phyloP scores from a whole-genome alignment of 2,888 invertebrate species.

The Crepidodera aurea region DNA sequence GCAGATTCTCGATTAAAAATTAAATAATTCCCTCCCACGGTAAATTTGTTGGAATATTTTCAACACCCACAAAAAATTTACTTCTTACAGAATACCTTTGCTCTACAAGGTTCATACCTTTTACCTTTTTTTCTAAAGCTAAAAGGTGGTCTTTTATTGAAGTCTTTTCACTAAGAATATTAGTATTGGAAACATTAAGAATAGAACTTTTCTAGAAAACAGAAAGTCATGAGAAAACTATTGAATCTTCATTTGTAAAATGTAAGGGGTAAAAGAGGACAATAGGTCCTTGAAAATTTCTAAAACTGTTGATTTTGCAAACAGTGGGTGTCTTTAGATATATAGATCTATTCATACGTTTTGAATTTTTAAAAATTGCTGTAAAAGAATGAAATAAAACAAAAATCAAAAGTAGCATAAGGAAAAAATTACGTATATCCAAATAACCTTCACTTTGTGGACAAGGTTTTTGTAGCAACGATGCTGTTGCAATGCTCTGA shows the following conservation, averaged over 20 bases:
- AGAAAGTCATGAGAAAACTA: background rate
- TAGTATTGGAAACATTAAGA: background rate
- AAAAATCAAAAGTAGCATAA: background rate
- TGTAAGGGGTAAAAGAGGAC: background rate
- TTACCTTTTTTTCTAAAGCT: background rate
- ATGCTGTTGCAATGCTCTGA: slow-evolving; percentile 38
- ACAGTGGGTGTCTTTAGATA: background rate
- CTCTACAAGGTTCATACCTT: background rate
- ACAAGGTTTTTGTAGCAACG: slow-evolving; percentile 42
- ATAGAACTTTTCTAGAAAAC: background rate
- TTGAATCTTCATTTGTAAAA: background rate
- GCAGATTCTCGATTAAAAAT: too few species aligned
- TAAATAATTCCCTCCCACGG: too few species aligned
- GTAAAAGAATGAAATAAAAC: background rate
- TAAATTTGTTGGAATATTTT: too few species aligned
- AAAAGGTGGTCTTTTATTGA: background rate
- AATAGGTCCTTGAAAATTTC: slow-evolving; percentile 1
- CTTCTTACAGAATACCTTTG: too few species aligned
- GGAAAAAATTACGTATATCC: background rate
- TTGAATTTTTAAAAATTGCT: background rate
- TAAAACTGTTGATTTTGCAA: slow-evolving; percentile 1
- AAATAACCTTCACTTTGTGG: slow-evolving; percentile 22
- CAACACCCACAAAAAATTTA: too few species aligned
- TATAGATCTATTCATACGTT: background rate
- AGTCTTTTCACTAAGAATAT: background rate